phyloP scores from a whole-genome alignment of 2,797 vertebrate species.

The Pipistrellus kuhlii region DNA sequence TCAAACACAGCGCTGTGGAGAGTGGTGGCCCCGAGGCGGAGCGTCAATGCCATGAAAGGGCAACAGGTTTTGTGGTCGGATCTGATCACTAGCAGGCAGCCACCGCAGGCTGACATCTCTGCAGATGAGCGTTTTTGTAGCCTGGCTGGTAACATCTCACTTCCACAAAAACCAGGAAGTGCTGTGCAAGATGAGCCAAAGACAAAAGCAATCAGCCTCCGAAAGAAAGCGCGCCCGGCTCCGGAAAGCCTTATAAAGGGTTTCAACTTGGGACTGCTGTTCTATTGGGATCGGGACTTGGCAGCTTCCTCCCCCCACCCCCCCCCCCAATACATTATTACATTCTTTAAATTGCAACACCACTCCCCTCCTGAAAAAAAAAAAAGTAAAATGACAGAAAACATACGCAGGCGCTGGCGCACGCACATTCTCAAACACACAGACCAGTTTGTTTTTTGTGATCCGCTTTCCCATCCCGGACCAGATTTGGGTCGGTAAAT shows the following conservation, averaged over 20 bases:
- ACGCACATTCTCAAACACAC: neutral
- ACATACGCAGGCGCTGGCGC: neutral
- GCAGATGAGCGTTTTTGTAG: neutral
- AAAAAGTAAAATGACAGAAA: neutral
- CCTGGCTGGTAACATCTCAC: neutral
- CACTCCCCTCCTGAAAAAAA: neutral
- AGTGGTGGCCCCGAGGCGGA: neutral
- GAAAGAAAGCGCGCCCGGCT: neutral
- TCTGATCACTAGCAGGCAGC: neutral
- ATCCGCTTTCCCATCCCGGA: neutral
- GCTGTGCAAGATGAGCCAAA: conserved; percentile 20
- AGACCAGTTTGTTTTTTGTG: neutral
- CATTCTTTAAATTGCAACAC: neutral
- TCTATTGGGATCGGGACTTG: neutral
- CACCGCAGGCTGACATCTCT: neutral
- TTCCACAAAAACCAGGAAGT: conserved; percentile 77
- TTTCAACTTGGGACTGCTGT: neutral
- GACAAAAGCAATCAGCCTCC: conserved; percentile 45
- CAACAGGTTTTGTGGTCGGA: neutral
- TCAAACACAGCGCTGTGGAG: neutral
- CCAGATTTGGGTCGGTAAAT: neutral
- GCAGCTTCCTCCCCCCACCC: neutral
- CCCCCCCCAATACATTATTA: neutral
- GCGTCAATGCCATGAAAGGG: neutral
- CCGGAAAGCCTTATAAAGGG: neutral